Evolutionary conservation across 2,888 invertebrate species (phyloP), one percentile per base, ranked within the genome.

Genomic region (Drosophila antonietae): DNA sequence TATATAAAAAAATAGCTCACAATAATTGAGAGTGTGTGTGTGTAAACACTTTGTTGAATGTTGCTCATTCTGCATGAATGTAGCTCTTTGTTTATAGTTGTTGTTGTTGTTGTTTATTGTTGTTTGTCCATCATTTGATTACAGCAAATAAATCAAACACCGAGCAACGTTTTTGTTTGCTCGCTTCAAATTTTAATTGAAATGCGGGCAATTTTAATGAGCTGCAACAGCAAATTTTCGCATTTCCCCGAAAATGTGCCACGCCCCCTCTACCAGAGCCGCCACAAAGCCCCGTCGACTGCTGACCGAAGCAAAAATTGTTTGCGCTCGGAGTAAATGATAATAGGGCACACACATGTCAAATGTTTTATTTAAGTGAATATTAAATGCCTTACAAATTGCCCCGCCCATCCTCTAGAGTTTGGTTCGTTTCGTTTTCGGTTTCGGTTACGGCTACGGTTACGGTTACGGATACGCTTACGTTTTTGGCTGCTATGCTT

Each of bases 301-400:
- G 66, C 70, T 66, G 78, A 78, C 39, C 43, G 28, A 31, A n/a
- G 47, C 52, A 12, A 64, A 61, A 61, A 70, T 70, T 37, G 60
- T 60, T 57, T 69, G 41, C 39, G 71, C 68, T 78, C 74, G 68
- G 23, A 46, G 68, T 52, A 83, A 76, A 83, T 74, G 68, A 66
- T 62, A 68, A 73, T 70, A 47, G 73, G 20, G 39, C 43, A 39
- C 39, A 71, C 73, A 70, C 76, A 79, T 78, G 75, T 75, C 65
- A 79, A 84, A 84, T 84, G 83, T 84, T 78, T 88, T 80, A 82
- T 85, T 88, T 88, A 84, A 84, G 80, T 84, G 83, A 85, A 84
- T 88, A 80, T 85, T 85, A 88, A 88, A 84, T 85, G 83, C 66
- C 51, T 68, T 68, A 60, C 65, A 85, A 80, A 84, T 78, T 57